Evolutionary conservation across 2,888 invertebrate genomes (phyloP).

Genomic region (Tethea ocularis): DNA sequence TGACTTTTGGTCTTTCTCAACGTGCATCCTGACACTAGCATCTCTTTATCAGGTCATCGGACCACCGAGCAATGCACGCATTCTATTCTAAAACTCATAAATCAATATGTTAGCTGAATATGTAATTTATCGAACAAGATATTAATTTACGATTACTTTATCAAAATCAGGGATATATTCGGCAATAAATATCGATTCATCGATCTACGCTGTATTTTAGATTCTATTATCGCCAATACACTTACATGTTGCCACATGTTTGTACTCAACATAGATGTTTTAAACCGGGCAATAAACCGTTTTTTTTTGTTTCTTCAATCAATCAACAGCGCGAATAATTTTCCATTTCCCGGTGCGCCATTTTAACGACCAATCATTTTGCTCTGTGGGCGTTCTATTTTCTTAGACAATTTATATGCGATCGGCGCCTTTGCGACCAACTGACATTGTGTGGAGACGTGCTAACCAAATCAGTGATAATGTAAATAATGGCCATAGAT

Average conservation of each 20-base stretch:
- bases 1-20: constrained; percentile 1
- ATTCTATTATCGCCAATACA: constrained; percentile 5
- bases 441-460: constrained; percentile 43
- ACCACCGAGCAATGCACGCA: constrained; percentile 1
- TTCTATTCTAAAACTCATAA: constrained; percentile 5
- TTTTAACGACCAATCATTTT: constrained; percentile 48
- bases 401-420: constrained; percentile 75
- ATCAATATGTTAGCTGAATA: background rate
- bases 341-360: constrained; percentile 34
- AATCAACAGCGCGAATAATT: constrained; percentile 13
- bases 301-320: constrained; percentile 4
- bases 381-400: constrained; percentile 69
- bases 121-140: background rate
- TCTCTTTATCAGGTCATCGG: constrained; percentile 3
- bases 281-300: constrained; percentile 1
- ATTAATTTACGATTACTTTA: constrained; percentile 2
- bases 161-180: background rate
- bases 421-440: constrained; percentile 63
- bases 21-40: background rate
- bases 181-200: background rate
- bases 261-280: background rate
- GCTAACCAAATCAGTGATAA: constrained; percentile 71
- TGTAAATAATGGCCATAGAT: constrained; percentile 64
- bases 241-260: background rate
- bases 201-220: background rate